Evolutionary conservation across 2,113 vertebrate species (phyloP), one percentile per base, ranked within the genome.

Genomic region (Sterrhoptilus dennistouni): DNA sequence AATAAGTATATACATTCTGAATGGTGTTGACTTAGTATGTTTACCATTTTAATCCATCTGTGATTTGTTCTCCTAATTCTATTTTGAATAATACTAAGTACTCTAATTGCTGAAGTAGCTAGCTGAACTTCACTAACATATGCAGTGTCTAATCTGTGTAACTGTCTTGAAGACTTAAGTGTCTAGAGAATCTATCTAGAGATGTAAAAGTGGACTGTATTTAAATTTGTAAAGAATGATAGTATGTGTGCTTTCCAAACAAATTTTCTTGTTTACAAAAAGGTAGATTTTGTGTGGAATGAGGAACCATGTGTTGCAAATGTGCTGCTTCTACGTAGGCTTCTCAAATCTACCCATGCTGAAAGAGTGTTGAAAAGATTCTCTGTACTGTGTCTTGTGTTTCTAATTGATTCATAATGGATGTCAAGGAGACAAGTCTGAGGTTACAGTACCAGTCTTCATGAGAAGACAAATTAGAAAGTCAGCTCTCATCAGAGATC

Each of bases 11-110:
- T 53, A n/a, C 31, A 47, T 93, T 85, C 87, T 89, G 33, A 91
- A 36, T 25, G 29, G 5, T 93, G 61, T 95, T 97, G 92, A 90
- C 50, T 95, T 92, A 61, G 40, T 15, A 64, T 97, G 85, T 89
- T 97, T 97, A 93, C 54, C 33, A 35, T 97, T 90, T 78, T 74
- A 91, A 97, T 96, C 53, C 54, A 64, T 94, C 86, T 76, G 24
- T 64, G 76, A 22, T 92, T 97, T 85, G 49, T 60, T 96, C 93
- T 95, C 92, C 59, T 89, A 88, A 97, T 97, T 92, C 95, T 94
- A 65, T 95, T 97, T 59, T 93, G 64, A 49, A 77, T 36, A 89
- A 70, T 96, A 94, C 96, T 96, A 96, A 91, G 83, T 64, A 76
- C 12, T 61, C 28, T 95, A 87, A 76, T 89, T 90, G 66, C 59